These are phyloP conservation scores for Recurvirostra avosetta DNA, from an alignment of 2,113 vertebrate species.

Conservation along the genomic window DNA sequence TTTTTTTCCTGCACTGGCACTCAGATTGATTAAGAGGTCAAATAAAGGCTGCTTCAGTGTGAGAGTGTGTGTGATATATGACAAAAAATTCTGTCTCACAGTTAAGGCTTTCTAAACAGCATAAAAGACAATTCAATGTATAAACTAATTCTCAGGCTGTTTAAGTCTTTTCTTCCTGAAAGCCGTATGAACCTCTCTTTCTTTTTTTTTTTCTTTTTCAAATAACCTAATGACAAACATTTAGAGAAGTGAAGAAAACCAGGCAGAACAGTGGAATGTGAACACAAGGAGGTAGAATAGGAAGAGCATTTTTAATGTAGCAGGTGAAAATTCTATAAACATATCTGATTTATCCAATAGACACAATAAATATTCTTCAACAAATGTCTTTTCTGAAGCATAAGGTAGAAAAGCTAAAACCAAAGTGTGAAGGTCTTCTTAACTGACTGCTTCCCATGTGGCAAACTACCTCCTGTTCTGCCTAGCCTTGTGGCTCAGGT, in stretches of 20 bases:
- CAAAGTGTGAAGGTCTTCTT: not conserved
- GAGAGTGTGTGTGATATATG: slow-evolving; percentile 55
- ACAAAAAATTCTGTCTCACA: slow-evolving; percentile 60
- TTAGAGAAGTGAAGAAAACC: not conserved
- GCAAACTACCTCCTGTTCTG: not conserved
- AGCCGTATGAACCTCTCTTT: not conserved
- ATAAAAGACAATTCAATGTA: slow-evolving; percentile 69
- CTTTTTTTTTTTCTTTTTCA: not conserved
- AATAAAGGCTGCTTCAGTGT: slow-evolving; percentile 66
- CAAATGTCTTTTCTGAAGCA: not conserved
- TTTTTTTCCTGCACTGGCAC: slow-evolving; percentile 44
- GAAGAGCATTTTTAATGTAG: not conserved
- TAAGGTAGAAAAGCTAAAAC: not conserved
- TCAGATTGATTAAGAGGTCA: slow-evolving; percentile 79
- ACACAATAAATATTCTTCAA: not conserved
- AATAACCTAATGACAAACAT: not conserved
- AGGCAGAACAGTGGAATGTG: not conserved
- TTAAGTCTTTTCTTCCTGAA: slow-evolving; percentile 40
- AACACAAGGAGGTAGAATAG: not conserved
- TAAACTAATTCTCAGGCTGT: slow-evolving; percentile 54
- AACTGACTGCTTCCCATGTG: not conserved
- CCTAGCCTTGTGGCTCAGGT: not conserved
- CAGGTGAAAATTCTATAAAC: not conserved
- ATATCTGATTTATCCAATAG: not conserved
- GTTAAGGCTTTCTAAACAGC: slow-evolving; percentile 63